Evolutionary conservation across 2,797 vertebrate species (phyloP), one percentile per base, ranked within the genome.

Genomic region (Neopelma chrysocephalum): DNA sequence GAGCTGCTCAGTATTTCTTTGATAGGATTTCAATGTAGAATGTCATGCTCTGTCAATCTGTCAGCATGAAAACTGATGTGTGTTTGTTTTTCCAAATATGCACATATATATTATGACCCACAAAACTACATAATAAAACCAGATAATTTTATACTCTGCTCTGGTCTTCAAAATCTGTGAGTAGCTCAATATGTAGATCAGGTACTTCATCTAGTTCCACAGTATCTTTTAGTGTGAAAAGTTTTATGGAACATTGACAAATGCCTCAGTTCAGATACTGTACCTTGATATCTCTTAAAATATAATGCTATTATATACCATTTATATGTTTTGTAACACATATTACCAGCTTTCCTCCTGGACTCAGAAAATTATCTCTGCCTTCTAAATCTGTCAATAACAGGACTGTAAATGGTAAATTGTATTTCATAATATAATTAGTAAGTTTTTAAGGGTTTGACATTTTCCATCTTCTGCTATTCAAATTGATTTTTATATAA

Each of bases 401-500:
- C 75, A 85, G 47, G 85, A 88, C 89, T 93, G 60, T 70, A 95
- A 90, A 91, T 96, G 45, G 75, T 82, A 88, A 61, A 95, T 95
- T 42, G 50, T 87, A 92, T 95, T 95, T 94, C 51, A 42, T 95
- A 96, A 93, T 64, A 69, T 82, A 91, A 91, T 94, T 85, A 97
- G 93, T 95, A 87, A 60, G 53, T 94, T 97, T 96, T 94, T 86
- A 96, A 72, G 62, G 51, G 60, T 91, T 93, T 95, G 89, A 94
- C 50, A 36, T 91, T 96, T 95, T 96, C 91, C 73, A 82, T 95
- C 82, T 93, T 96, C 83, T 94, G 79, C 87, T 75, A 80, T 90
- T 94, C 91, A 81, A 96, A 96, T 87, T 95, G 77, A 94, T 95
- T 97, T 94, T 51, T 57, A 79, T 82, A 85, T 88, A 91, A 95